Evolutionary conservation across 2,113 vertebrate species (phyloP).

Genomic region (Spheniscus mendiculus): DNA sequence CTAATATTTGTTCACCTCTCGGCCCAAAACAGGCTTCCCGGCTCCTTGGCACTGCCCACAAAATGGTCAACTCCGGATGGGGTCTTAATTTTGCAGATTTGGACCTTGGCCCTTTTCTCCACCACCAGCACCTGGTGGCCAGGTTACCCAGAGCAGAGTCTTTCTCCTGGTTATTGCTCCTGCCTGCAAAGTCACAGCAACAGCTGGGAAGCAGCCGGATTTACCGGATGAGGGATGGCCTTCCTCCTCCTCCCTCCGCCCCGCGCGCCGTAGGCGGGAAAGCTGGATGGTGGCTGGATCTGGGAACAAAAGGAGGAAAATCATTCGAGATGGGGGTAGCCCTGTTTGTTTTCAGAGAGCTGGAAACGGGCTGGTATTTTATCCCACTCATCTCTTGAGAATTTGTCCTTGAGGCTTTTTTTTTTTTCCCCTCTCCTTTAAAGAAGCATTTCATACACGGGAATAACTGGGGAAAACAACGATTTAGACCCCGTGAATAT

Average conservation of each 20-base stretch:
- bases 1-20: neutral
- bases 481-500: neutral
- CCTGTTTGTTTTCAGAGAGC: neutral
- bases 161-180: neutral
- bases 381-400: neutral
- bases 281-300: neutral
- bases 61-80: rapidly evolving
- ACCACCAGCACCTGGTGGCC: neutral
- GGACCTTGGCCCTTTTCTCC: neutral
- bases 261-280: neutral
- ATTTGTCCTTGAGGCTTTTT: neutral
- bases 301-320: conserved; percentile 41
- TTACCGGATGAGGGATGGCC: neutral
- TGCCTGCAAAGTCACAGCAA: neutral
- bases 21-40: rapidly evolving
- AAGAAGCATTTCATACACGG: rapidly evolving
- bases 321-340: neutral
- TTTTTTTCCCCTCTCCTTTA: neutral
- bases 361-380: neutral
- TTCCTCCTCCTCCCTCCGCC: neutral
- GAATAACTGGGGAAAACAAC: rapidly evolving
- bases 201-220: conserved; percentile 19
- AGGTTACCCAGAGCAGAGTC: neutral
- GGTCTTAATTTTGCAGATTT: neutral
- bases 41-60: neutral